These are phyloP conservation scores for Calameuta pallipes DNA, from an alignment of 2,888 invertebrate species.

Conservation along the genomic window DNA sequence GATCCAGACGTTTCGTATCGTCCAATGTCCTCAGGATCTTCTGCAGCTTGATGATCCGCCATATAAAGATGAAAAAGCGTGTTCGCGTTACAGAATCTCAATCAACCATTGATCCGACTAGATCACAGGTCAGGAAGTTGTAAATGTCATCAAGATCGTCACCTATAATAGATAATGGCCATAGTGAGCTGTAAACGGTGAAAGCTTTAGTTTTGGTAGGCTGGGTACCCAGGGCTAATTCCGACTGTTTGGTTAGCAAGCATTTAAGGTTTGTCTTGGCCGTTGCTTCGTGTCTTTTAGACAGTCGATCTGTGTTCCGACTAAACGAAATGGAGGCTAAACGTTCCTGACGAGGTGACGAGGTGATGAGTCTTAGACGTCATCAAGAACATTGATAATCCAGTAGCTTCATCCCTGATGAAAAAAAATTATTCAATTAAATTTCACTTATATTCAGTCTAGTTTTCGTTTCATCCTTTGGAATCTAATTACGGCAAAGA, in stretches of 20 bases:
- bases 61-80: too few relatives aligned
- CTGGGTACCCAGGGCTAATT: conserved; percentile 60
- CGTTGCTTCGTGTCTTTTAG: conserved; percentile 65
- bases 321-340: conserved; percentile 61
- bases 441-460: too few relatives aligned
- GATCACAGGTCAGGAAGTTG: background rate
- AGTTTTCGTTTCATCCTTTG: too few relatives aligned
- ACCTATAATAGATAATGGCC: conserved; percentile 41
- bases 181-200: conserved; percentile 51
- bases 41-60: background rate
- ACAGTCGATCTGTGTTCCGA: conserved; percentile 65
- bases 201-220: conserved; percentile 45
- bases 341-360: conserved; percentile 48
- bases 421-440: too few relatives aligned
- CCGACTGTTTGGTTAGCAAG: conserved; percentile 65
- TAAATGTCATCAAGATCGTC: too few relatives aligned
- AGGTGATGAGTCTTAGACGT: conserved; percentile 32
- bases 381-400: too few relatives aligned
- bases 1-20: background rate
- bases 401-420: too few relatives aligned
- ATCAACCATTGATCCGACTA: too few relatives aligned
- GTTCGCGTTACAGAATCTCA: too few relatives aligned
- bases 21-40: background rate
- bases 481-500: too few relatives aligned
- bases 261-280: conserved; percentile 66